Conservation (phyloP, 2,888 invertebrate genomes). For the Amphipyra tragopoginis region DNA sequence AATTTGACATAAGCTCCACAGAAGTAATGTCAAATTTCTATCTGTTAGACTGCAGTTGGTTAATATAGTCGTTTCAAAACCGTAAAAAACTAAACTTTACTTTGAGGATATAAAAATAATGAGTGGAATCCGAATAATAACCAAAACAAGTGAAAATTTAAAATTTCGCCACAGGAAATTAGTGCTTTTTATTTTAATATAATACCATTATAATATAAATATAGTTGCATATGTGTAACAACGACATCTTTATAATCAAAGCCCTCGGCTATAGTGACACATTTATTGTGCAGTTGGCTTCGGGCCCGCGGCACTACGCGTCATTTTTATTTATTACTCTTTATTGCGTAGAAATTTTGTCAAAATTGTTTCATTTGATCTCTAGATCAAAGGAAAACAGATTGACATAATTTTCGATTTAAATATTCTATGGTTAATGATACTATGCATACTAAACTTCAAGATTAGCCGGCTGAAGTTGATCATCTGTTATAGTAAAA, state of each 20-base stretch:
- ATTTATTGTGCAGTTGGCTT: conserved; percentile 62
- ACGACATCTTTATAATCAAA: conserved; percentile 59
- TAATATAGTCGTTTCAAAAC: conserved; percentile 9
- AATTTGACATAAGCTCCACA: no score
- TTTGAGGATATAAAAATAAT: conserved; percentile 39
- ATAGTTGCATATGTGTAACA: conserved; percentile 59
- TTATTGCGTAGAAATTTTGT: conserved; percentile 57
- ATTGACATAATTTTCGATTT: conserved; percentile 57
- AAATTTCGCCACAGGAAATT: conserved; percentile 35
- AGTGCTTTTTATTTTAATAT: conserved; percentile 44
- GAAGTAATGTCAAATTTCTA: no score
- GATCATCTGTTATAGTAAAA: conserved; percentile 20
- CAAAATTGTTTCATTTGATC: conserved; percentile 63
- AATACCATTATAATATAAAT: conserved; percentile 48
- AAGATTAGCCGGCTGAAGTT: conserved; percentile 45
- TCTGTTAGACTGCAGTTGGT: conserved; percentile 34
- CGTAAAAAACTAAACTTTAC: conserved; percentile 11
- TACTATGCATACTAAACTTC: conserved; percentile 35
- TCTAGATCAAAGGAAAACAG: conserved; percentile 57
- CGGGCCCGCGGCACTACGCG: conserved; percentile 48
- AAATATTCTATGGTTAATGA: conserved; percentile 49
- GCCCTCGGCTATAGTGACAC: conserved; percentile 58
- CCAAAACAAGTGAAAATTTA: conserved; percentile 27
- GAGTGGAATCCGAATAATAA: conserved; percentile 30
- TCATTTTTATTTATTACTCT: conserved; percentile 56